A percentile compares a stretch with the other conserved stretches of the same genome.
Conservation (phyloP, 2,797 vertebrate genomes). For the Geotria australis region DNA sequence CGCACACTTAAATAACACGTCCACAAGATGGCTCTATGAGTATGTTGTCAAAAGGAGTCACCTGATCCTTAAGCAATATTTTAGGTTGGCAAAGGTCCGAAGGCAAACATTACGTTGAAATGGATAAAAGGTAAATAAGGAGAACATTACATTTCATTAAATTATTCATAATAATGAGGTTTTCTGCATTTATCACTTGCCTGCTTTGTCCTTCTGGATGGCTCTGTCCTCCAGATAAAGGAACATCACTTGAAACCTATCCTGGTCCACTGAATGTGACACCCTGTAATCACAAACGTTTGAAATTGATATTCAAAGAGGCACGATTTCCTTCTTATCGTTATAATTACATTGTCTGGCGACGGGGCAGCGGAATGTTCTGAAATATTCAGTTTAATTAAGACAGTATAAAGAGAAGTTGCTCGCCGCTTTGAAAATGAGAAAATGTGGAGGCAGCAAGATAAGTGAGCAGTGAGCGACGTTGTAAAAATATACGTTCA, state of each 20-base stretch:
- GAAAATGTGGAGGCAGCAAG: too few relatives aligned
- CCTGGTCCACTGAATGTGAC: constrained; percentile 43
- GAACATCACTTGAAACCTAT: constrained; percentile 95
- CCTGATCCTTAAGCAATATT: not conserved
- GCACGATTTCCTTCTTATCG: not conserved
- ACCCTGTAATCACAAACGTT: constrained; percentile 21
- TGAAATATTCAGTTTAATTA: too few relatives aligned
- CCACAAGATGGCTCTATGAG: not conserved
- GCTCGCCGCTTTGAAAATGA: too few relatives aligned
- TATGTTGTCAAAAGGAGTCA: not conserved
- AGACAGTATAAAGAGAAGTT: too few relatives aligned
- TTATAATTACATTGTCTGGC: too few relatives aligned
- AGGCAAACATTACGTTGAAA: not conserved
- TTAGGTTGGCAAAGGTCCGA: not conserved
- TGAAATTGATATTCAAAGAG: not conserved
- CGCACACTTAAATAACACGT: too few relatives aligned
- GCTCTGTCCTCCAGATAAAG: constrained; percentile 84
- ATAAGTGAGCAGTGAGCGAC: too few relatives aligned
- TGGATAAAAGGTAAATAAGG: too few relatives aligned
- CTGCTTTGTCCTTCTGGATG: constrained; percentile 95
- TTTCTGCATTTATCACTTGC: constrained; percentile 7
- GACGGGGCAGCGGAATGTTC: too few relatives aligned
- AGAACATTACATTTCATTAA: too few relatives aligned
- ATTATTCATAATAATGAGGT: too few relatives aligned
- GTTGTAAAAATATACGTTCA: too few relatives aligned